Evolutionary conservation across 1,140 invertebrate species (phyloP).

Genomic region (Maniola jurtina): DNA sequence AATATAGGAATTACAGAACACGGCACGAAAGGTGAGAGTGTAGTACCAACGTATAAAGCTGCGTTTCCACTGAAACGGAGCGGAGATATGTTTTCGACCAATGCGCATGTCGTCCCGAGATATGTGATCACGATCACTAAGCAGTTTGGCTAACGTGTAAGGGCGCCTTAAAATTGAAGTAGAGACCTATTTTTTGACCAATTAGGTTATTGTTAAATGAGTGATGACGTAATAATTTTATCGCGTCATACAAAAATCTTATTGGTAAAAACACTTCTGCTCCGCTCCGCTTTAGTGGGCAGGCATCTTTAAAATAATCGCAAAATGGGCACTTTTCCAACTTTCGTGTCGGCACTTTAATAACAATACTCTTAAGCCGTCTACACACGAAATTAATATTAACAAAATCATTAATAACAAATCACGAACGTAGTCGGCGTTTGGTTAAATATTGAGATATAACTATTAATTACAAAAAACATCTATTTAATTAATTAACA

Average conservation of each 20-base stretch:
- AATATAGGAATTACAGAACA: conserved; percentile 56
- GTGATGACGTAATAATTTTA: too few relatives aligned
- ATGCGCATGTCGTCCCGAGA: too few relatives aligned
- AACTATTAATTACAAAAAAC: conserved; percentile 51
- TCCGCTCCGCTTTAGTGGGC: background rate
- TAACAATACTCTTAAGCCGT: conserved; percentile 52
- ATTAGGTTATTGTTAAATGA: too few relatives aligned
- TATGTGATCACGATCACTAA: too few relatives aligned
- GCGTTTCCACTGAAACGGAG: too few relatives aligned
- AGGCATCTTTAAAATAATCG: background rate
- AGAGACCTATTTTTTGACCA: too few relatives aligned
- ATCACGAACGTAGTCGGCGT: conserved; percentile 10
- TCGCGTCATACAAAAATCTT: too few relatives aligned
- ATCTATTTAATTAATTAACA: conserved; percentile 30
- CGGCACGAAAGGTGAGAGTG: background rate
- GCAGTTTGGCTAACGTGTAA: too few relatives aligned
- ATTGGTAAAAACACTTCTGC: too few relatives aligned
- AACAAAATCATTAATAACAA: conserved; percentile 21
- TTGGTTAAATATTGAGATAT: conserved; percentile 61
- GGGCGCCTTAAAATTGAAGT: too few relatives aligned
- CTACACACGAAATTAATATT: conserved; percentile 18
- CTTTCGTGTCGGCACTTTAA: background rate
- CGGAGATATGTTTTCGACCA: too few relatives aligned
- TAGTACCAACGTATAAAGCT: background rate
- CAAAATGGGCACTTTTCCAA: background rate